These are phyloP conservation scores for Solenodon paradoxus DNA, from an alignment of 2,113 vertebrate genomes.

Conservation along the genomic window DNA sequence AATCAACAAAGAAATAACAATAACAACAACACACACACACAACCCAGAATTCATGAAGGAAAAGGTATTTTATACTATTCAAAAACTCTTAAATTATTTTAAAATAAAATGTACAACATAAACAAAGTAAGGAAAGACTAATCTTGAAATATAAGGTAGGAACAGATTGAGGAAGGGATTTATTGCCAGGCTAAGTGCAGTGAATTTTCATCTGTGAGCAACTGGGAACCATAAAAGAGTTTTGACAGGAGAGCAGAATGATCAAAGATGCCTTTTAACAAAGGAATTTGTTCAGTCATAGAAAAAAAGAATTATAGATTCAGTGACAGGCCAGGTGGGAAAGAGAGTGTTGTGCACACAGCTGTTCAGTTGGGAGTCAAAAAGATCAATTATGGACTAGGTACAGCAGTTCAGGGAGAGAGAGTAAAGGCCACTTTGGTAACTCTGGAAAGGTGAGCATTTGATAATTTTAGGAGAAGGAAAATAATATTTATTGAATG, in stretches of 20 bases:
- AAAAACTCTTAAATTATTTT: constrained; percentile 13
- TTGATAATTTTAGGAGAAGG: background rate
- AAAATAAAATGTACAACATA: constrained; percentile 21
- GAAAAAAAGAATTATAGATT: constrained; percentile 28
- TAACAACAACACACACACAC: background rate
- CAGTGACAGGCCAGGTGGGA: background rate
- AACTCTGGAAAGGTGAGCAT: background rate
- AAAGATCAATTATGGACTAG: background rate
- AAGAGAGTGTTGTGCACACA: background rate
- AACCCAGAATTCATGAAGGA: background rate
- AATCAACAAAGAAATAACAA: background rate
- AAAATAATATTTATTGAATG: background rate
- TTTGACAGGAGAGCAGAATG: constrained; percentile 41
- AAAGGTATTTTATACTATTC: background rate
- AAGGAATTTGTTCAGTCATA: background rate
- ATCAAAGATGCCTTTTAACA: constrained; percentile 61
- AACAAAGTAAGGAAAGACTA: background rate
- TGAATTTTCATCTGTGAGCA: constrained; percentile 41
- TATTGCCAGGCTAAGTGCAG: background rate
- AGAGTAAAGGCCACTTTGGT: background rate
- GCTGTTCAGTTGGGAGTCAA: background rate
- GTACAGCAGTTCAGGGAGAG: background rate
- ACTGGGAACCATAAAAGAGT: constrained; percentile 9
- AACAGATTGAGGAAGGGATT: background rate
- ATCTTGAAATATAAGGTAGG: background rate